A percentile compares a stretch with the other conserved stretches of the same genome.
Evolutionary conservation across 2,888 invertebrate species (phyloP).

Genomic region (Lucinisca nassula): DNA sequence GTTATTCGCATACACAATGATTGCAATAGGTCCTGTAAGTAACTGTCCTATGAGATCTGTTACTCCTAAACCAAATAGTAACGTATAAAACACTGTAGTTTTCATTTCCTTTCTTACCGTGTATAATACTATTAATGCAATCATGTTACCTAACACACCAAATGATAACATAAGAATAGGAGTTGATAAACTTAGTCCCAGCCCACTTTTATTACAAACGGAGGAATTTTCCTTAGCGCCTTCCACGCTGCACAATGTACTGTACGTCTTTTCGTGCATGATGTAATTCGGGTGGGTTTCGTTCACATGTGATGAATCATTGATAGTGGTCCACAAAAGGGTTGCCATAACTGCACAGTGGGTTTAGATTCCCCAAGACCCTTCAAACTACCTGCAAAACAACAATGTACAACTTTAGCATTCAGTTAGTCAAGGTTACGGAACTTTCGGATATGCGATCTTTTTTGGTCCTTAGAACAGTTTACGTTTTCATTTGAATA

Average conservation of each 20-base stretch:
- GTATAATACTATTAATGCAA: slow-evolving; percentile 86
- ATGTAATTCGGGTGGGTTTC: background rate
- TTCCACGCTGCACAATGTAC: slow-evolving; percentile 59
- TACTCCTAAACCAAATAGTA: slow-evolving; percentile 86
- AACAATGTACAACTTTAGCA: too few species aligned
- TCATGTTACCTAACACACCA: slow-evolving; percentile 86
- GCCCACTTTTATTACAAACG: slow-evolving; percentile 67
- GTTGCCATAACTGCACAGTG: too few species aligned
- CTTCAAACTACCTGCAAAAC: too few species aligned
- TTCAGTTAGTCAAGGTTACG: too few species aligned
- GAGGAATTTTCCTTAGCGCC: slow-evolving; percentile 44
- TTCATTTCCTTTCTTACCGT: slow-evolving; percentile 81
- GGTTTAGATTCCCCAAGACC: too few species aligned
- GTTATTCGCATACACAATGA: slow-evolving; percentile 83
- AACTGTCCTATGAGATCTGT: slow-evolving; percentile 87
- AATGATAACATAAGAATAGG: slow-evolving; percentile 80
- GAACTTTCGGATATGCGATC: too few species aligned
- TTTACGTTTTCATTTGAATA: too few species aligned
- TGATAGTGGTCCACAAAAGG: too few species aligned
- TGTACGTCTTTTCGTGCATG: slow-evolving; percentile 2
- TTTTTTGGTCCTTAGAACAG: too few species aligned
- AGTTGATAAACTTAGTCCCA: slow-evolving; percentile 78
- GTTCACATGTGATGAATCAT: background rate
- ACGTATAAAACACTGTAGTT: slow-evolving; percentile 85
- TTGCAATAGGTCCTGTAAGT: slow-evolving; percentile 83